phyloP scores from a whole-genome alignment of 1,140 invertebrate genomes.

The Triops longicaudatus region DNA sequence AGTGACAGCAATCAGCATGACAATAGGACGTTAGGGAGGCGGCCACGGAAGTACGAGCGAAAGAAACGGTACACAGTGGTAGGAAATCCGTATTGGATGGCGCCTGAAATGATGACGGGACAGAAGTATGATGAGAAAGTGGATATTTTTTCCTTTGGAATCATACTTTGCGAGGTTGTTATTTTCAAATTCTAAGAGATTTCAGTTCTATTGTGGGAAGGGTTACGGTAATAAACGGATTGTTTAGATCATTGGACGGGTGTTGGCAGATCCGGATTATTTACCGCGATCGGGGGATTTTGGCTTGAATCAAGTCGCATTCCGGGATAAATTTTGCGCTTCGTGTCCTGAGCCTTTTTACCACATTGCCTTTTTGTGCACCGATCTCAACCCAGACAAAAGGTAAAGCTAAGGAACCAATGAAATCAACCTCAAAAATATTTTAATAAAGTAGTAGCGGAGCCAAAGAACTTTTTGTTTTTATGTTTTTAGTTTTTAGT shows the following conservation, averaged over 20 bases:
- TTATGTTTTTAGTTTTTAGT: too few species aligned
- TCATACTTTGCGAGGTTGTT: conserved; percentile 82
- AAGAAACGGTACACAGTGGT: conserved; percentile 58
- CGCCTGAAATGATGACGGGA: conserved; percentile 94
- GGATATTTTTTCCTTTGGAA: conserved; percentile 94
- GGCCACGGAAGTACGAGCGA: conserved; percentile 31
- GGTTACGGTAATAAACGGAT: conserved; percentile 30
- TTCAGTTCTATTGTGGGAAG: neutral
- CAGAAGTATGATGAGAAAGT: conserved; percentile 94
- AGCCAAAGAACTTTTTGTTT: too few species aligned
- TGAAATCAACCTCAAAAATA: too few species aligned
- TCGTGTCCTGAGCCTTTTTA: conserved; percentile 80
- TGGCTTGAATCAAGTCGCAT: conserved; percentile 76
- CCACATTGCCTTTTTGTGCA: conserved; percentile 77
- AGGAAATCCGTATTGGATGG: conserved; percentile 97
- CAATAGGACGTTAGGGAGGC: conserved; percentile 28
- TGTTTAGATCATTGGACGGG: conserved; percentile 74
- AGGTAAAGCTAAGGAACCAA: conserved; percentile 42
- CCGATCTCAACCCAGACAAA: conserved; percentile 77
- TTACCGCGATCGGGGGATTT: conserved; percentile 82
- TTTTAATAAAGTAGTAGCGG: too few species aligned
- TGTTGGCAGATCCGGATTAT: conserved; percentile 86
- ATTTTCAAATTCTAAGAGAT: neutral
- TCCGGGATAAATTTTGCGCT: conserved; percentile 78
- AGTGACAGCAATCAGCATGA: neutral